Evolutionary conservation across 2,888 invertebrate genomes (phyloP), one percentile per base, ranked within the genome.

Genomic region (Napeogenes inachia): DNA sequence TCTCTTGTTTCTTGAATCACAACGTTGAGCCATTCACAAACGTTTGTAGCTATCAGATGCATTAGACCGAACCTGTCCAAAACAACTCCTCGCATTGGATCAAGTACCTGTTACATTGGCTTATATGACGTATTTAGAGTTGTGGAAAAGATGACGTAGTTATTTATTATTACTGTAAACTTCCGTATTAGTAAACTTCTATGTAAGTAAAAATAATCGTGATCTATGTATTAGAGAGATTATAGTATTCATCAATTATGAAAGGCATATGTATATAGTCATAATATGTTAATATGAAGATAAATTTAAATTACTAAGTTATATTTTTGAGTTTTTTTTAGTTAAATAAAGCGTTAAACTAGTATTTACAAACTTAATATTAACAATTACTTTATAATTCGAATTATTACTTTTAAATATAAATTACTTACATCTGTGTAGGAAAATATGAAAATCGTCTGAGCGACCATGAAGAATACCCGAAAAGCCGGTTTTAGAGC

Each of bases 21-120:
- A 2, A 97, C 95, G 79, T 95, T 94, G 5, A 98, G 86, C 98
- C 98, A 98, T 74, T 98, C 97, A 84, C 97, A 98, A 12, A 98
- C 88, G 80, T 98, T 98, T 13, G 97, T 97, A 2, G 97, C 98
- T 66, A 98, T 94, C 91, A 97, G 92, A 80, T 98, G 98, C 97
- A 98, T 98, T 13, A 98, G 90, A 0, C 98, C 98, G 72, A 98
- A 96, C 71, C 97, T 93, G n/a, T 89, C 88, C 4, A 90, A 70
- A 0, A 90, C 89, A 4, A 89, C 84, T 10, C 89, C 90, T 65
- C 88, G 78, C 88, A 90, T 89, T 10, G 89, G 89, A 64, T 88
- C 84, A 57, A 90, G 71, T 62, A 87, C 80, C 90, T 90, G 77
- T 38, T 77, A 81, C 4, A 54, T 13, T 21, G 38, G 12, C 5